phyloP scores from a whole-genome alignment of 2,797 vertebrate genomes.

The Poeciliopsis turneri region DNA sequence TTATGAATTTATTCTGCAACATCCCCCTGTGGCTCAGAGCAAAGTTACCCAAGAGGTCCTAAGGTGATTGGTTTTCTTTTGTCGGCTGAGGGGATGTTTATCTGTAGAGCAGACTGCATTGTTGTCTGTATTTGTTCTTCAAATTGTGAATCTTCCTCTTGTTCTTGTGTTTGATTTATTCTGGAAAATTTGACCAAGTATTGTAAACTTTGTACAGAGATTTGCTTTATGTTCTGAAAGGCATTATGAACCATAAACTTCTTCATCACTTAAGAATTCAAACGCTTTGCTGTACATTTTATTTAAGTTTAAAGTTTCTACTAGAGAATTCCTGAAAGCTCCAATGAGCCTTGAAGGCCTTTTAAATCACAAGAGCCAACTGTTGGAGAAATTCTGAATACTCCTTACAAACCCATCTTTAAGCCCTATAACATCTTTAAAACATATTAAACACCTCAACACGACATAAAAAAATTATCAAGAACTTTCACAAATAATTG shows the following conservation, averaged over 20 bases:
- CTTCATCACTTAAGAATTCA: background rate
- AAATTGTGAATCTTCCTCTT: constrained; percentile 5
- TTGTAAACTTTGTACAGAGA: background rate
- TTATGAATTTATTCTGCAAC: constrained; percentile 5
- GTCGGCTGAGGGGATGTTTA: constrained; percentile 22
- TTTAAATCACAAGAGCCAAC: background rate
- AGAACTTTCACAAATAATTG: too few relatives aligned
- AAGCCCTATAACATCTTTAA: background rate
- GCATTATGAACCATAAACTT: background rate
- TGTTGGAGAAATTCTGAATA: background rate
- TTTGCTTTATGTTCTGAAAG: background rate
- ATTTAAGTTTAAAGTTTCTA: background rate
- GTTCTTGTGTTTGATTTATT: background rate
- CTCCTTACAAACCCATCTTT: background rate
- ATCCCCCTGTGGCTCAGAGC: constrained; percentile 21
- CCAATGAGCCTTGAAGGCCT: background rate
- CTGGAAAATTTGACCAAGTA: background rate
- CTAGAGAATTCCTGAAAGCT: background rate
- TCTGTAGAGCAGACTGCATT: constrained; percentile 22
- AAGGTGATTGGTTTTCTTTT: constrained; percentile 38
- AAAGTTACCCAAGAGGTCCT: constrained; percentile 30
- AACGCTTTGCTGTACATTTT: background rate
- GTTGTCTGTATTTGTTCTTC: constrained; percentile 15
- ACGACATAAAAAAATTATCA: too few relatives aligned
- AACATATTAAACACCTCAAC: background rate